These are phyloP conservation scores for Glossophaga mutica DNA, from an alignment of 2,797 vertebrate genomes.

Conservation along the genomic window DNA sequence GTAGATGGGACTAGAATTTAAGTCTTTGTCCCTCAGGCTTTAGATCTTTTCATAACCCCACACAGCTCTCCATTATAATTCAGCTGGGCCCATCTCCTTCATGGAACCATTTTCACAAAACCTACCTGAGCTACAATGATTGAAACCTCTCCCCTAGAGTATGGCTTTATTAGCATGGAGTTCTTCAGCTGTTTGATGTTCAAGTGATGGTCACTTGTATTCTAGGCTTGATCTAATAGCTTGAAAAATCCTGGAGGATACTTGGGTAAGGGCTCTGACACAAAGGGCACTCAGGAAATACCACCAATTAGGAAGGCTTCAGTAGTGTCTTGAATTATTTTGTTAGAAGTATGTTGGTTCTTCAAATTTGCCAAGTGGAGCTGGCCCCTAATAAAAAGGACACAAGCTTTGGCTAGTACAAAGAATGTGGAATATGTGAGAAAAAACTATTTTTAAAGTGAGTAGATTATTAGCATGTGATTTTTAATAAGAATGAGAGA, in stretches of 20 bases:
- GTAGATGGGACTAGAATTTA: neutral
- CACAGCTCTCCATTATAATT: neutral
- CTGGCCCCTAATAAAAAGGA: neutral
- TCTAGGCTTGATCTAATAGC: neutral
- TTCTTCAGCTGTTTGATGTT: neutral
- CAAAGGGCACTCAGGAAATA: neutral
- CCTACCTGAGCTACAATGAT: neutral
- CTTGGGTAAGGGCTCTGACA: neutral
- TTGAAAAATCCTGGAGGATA: neutral
- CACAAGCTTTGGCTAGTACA: neutral
- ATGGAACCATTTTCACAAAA: neutral
- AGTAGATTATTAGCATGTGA: neutral
- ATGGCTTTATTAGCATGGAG: neutral
- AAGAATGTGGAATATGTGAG: neutral
- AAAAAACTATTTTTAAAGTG: neutral
- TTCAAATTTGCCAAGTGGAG: neutral
- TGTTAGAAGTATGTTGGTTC: neutral
- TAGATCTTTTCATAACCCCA: neutral
- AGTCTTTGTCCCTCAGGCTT: neutral
- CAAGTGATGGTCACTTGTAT: neutral
- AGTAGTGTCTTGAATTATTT: neutral
- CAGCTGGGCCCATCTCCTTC: neutral
- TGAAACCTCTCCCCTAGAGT: neutral
- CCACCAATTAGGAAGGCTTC: neutral
- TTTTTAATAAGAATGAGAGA: neutral